A percentile compares a stretch with the other conserved stretches of the same genome.
phyloP scores from a whole-genome alignment of 2,888 invertebrate genomes.

The Noctua fimbriata region DNA sequence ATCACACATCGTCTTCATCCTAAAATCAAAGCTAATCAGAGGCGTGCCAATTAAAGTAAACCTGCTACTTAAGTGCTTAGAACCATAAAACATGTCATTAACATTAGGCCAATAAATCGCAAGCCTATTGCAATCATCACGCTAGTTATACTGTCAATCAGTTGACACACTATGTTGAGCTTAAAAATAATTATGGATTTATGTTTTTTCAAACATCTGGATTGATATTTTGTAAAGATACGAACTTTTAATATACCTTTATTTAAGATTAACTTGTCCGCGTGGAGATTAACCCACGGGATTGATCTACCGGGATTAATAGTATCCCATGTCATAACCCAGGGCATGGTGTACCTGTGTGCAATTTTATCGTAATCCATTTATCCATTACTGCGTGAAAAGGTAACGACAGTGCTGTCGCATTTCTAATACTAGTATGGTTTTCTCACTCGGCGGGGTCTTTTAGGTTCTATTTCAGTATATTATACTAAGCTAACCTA shows the following conservation, averaged over 20 bases:
- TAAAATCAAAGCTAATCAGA: constrained; percentile 5
- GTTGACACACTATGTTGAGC: constrained; percentile 7
- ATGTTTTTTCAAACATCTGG: neutral
- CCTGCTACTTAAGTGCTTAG: neutral
- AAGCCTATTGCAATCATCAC: neutral
- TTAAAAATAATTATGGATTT: constrained; percentile 36
- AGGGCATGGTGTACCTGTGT: neutral
- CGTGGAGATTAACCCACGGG: neutral
- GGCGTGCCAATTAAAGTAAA: neutral
- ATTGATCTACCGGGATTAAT: neutral
- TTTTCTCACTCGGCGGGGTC: neutral
- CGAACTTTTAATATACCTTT: neutral
- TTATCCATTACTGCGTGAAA: neutral
- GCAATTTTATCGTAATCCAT: neutral
- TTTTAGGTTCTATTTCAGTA: neutral
- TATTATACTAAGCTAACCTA: neutral
- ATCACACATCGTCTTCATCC: constrained; percentile 6
- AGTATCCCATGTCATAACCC: neutral
- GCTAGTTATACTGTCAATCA: constrained; percentile 4
- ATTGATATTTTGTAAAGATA: neutral
- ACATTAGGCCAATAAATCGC: constrained; percentile 16
- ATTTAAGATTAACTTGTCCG: neutral
- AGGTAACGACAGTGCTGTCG: neutral
- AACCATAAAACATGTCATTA: neutral
- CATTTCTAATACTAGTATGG: neutral